Evolutionary conservation across 1,140 invertebrate species (phyloP), one percentile per base, ranked within the genome.

Genomic region (Ganaspis sp.): DNA sequence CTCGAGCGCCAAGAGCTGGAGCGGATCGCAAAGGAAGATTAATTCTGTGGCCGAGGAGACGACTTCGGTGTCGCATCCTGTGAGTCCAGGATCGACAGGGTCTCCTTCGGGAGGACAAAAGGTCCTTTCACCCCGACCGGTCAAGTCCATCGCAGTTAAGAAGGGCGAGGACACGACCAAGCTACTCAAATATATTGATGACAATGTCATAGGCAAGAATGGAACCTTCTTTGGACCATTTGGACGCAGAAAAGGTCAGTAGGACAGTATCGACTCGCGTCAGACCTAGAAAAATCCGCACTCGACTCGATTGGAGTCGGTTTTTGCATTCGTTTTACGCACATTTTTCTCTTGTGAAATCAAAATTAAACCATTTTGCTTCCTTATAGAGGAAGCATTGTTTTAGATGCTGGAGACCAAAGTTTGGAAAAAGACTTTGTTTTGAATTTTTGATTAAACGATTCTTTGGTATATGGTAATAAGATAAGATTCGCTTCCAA

Each of bases 141-240:
- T 84, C 70, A 92, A 90, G 79, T 88, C 87, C 53, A 84, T 87
- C 69, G 81, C 85, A 17, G 86, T 86, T 58, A 92, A 93, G 81
- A 94, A 93, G 84, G 91, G 90, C 74, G 94, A 95, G 85, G 95
- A 95, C 81, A 92, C 92, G 11, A 91, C 90, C 19, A 95, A 95
- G 85, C 88, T 96, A 77, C 91, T 96, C 49, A 94, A 94, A 85
- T 96, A 95, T 87, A 95, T 97, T 75, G 94, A 95, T 85, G 94
- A 96, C 75, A 96, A 95, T 90, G 92, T 97, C 70, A 94, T 97
- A 84, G 96, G 96, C 72, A 96, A 94, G 85, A 94, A 94, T 82
- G 94, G 94, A 78, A 94, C 94, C 9, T 96, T 96, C 88, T 92
- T 94, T 81, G 95, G 96, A 49, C 96, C 96, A n/a, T 97, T 94